phyloP scores from a whole-genome alignment of 1,140 invertebrate genomes.

The Drosophila paulistorum region DNA sequence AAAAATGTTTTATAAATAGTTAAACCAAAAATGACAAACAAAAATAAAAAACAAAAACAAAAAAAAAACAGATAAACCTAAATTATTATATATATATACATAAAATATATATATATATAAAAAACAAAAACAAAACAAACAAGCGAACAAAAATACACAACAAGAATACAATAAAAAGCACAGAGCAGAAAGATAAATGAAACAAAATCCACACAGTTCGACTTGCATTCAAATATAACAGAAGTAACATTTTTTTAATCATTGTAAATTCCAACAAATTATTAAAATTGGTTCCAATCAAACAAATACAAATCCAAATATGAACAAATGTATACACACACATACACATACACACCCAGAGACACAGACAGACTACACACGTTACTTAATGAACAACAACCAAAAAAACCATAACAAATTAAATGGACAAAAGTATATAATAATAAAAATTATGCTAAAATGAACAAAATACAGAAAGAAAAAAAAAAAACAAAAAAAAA shows the following conservation, averaged over 20 bases:
- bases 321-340: slow-evolving; percentile 39
- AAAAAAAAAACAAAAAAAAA: slow-evolving; percentile 55
- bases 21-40: slow-evolving; percentile 51
- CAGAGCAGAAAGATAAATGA: slow-evolving; percentile 39
- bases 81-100: slow-evolving; percentile 77
- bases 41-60: slow-evolving; percentile 28
- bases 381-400: slow-evolving; percentile 77
- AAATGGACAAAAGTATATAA: slow-evolving; percentile 77
- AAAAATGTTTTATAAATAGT: slow-evolving; percentile 83
- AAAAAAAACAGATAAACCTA: slow-evolving; percentile 35
- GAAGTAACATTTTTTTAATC: slow-evolving; percentile 31
- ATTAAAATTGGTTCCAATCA: slow-evolving; percentile 48
- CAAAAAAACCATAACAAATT: slow-evolving; percentile 52
- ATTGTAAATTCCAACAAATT: slow-evolving; percentile 49
- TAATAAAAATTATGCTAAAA: slow-evolving; percentile 76
- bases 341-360: slow-evolving; percentile 39
- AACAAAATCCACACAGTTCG: slow-evolving; percentile 48
- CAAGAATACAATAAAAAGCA: slow-evolving; percentile 41
- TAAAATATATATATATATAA: slow-evolving; percentile 46
- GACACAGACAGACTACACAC: slow-evolving; percentile 71
- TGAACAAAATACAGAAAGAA: slow-evolving; percentile 65
- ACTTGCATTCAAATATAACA: slow-evolving; percentile 52
- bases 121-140: slow-evolving; percentile 34
- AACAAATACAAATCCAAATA: slow-evolving; percentile 39
- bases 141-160: slow-evolving; percentile 24